Base-by-base conservation (phyloP, 2,888 invertebrate genomes). In the Eupeodes latifasciatus region DNA sequence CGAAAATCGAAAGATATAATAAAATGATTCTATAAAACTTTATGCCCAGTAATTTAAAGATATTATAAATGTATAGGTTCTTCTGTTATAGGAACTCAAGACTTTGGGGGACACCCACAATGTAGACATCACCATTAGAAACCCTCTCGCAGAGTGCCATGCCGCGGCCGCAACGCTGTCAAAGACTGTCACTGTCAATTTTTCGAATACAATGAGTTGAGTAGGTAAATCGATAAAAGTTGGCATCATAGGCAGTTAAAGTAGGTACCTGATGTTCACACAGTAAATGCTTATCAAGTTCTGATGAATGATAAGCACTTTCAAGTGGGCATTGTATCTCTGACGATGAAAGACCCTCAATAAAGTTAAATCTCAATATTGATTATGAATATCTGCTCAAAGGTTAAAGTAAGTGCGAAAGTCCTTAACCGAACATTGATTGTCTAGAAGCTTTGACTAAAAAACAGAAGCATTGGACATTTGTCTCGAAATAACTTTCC, bases 301-400 rank as follows among this genome's bases (percentile, higher is more conserved):
- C 67, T 66, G 10, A 69, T 61, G 51, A n/a, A 11, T 49, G 67
- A 67, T 79, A 61, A 55, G 71, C 5, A 19, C 4, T 12, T 47
- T 27, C 16, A 57, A 75, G 80, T 57, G 14, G 1, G 5, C 12
- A 19, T 55, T 55, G 55, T 36, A 1, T 57, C 36, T 59, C 40
- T 40, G 47, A 55, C 64, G 71, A 64, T 49, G 62, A 57, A 64
- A 57, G 49, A 72, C 62, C 10, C 12, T 55, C 34, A 9, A 1
- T 36, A 36, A 59, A 49, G n/a, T 12, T 19, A 5, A 59, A 74
- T 44, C 12, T 11, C 11, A 53, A 49, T 74, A 9, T 14, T 49
- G 64, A 81, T 40, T 72, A n/a, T 12, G 12, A 0, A 11, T 71
- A 34, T 34, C 34, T 36, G 14, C 14, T 5, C 7, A 2, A 27